phyloP scores from a whole-genome alignment of 2,113 vertebrate genomes.

The Phocoena phocoena region DNA sequence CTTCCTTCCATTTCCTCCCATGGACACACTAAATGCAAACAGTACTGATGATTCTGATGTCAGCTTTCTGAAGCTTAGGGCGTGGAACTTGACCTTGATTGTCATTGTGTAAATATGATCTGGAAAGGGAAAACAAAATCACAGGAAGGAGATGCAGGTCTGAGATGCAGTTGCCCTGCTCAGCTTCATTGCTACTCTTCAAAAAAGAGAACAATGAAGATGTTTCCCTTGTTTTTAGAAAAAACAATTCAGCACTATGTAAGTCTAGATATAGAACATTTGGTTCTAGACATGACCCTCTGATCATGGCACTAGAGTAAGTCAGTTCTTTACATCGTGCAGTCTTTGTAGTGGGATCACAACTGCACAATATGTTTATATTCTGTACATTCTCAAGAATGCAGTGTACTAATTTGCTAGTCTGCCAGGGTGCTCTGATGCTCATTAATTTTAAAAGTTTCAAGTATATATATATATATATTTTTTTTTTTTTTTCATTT shows the following conservation, averaged over 20 bases:
- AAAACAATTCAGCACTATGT: not conserved
- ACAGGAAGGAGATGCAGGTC: slow-evolving; percentile 12
- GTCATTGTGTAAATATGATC: not conserved
- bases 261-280: slow-evolving; percentile 42
- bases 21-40: not conserved
- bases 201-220: slow-evolving; percentile 16
- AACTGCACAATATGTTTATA: not conserved
- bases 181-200: slow-evolving; percentile 49
- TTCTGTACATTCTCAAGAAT: not conserved
- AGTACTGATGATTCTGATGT: not conserved
- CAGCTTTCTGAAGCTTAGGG: not conserved
- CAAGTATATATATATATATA: slow-evolving; percentile 1
- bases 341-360: not conserved
- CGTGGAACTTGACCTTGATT: slow-evolving; percentile 30
- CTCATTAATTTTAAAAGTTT: slow-evolving; percentile 56
- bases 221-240: slow-evolving; percentile 39
- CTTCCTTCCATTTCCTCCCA: not conserved
- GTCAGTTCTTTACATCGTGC: not conserved
- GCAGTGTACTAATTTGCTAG: not conserved
- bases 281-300: slow-evolving; percentile 40
- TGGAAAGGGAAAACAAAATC: slow-evolving; percentile 12
- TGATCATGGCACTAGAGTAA: not conserved
- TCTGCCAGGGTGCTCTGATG: not conserved
- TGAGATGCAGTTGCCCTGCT: not conserved
- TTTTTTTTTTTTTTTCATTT: not conserved